Base-by-base conservation (phyloP, 2,797 vertebrate genomes). In the Sebastes minor region DNA sequence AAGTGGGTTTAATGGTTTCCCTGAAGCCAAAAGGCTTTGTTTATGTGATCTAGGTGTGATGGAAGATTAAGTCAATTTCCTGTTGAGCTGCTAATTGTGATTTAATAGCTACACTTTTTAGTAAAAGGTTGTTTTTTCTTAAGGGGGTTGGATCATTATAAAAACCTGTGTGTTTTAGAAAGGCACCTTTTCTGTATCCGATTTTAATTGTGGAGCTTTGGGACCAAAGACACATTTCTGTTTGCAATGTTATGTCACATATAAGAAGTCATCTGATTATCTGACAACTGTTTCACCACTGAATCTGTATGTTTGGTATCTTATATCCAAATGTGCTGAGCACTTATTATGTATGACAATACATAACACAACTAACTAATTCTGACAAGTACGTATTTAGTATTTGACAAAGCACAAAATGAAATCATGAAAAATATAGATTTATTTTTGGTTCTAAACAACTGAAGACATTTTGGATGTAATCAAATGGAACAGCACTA, bases 391-490 rank as follows among this genome's bases (percentile, higher is more conserved):
- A 25, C n/a, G 1, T 8, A 27, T 14, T 33, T 4, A 23, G 8
- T 4, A 55, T 2, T 49, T 52, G 14, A 69, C 22, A 62, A 61
- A 49, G 81, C 2, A 11, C 57, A 59, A 80, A 66, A 59, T 27
- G 6, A 84, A 70, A 46, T 67, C 78, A 64, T 76, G 86, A 90
- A 93, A 94, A 93, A 93, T 93, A 93, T 30, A 94, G 6, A 86
- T 93, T 93, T 94, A 94, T 89, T 93, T 83, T 59, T 59, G 67
- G 20, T 76, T 82, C 56, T 63, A 18, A 85, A 89, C 85, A 76
- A 71, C 25, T 71, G 42, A 80, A 63, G 56, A 84, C 53, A 38
- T 27, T 59, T 72, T 8, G 74, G 52, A 75, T 60, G 4, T 23
- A 53, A 87, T 60, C 78, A 67, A 81, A 69, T 12, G 20, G 28